Evolutionary conservation across 2,113 vertebrate species (phyloP), one percentile per base, ranked within the genome.

Genomic region (Cygnus buccinator): DNA sequence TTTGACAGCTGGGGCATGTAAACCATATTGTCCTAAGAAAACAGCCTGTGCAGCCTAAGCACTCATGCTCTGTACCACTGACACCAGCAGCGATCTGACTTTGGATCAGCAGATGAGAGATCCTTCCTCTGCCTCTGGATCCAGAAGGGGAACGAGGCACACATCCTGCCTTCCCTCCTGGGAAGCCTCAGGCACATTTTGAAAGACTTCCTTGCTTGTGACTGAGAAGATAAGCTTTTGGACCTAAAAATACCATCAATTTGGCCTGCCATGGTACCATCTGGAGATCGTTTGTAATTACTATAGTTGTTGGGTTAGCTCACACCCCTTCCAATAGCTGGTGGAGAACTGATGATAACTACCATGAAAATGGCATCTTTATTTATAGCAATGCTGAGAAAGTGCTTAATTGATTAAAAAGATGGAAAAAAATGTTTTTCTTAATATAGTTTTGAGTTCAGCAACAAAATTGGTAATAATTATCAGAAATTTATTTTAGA

Each of bases 281-380:
- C 94, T 97, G 96, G 96, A 97, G 44, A 76, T 66, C 10, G 0
- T 97, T 95, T 97, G 92, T 88, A 87, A 87, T 88, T 67, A 33
- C 82, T 77, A 0, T 39, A 92, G 81, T 72, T 95, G 2, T 9
- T 39, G 70, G 20, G 67, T 74, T 89, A 68, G 72, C 6, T 11
- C 55, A 74, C 20, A 59, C 31, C 54, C 23, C 25, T 87, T 76
- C 46, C 58, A 78, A 73, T 22, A 89, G 35, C 22, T 92, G 77
- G 75, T 93, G 39, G n/a, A 88, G 65, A 74, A 72, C 74, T 86
- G 71, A 50, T 44, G 48, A 63, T 41, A 76, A 70, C n/a, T 93
- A 66, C 61, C n/a, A 72, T 21, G 58, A 79, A 96, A 74, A 91
- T 17, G n/a, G 48, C 5, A 5, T 50, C 31, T 87, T 95, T 82